Evolutionary conservation across 23 tunicate species (phyloP), one percentile per base, ranked within the genome.

Genomic region (Pegea sp.): DNA sequence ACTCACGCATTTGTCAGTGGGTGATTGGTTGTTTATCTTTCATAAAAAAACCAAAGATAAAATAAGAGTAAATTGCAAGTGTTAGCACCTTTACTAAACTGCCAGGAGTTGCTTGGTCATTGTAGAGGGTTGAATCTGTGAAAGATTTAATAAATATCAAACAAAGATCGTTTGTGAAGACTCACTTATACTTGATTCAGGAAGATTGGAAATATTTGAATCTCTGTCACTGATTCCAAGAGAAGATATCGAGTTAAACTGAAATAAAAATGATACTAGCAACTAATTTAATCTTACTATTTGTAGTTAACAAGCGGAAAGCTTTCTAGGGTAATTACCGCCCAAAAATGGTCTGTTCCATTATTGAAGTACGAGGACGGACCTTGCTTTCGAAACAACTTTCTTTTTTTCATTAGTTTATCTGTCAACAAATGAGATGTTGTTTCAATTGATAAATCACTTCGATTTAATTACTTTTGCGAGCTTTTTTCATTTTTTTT

Each of bases 321-420:
- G n/a, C n/a, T n/a, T n/a, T n/a, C n/a, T n/a, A n/a, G n/a, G n/a
- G n/a, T 21, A 49, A 62, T 52, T 53, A 78, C 93, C 74, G 60
- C 57, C 93, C 93, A 80, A 18, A 66, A 49, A 31, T 70, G 52
- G 32, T 55, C 29, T 4, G 80, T 65, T 32, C 54, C 49, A 42
- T 80, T 80, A 31, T 75, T 61, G 54, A 53, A 70, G 34, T 54
- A 80, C 0, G 74, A 29, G 18, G 59, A 60, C 21, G 93, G 58
- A 19, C 74, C 74, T 5, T 65, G 65, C 32, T 80, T 80, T 55
- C 93, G 79, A 56, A 71, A 80, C 24, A 66, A 43, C 0, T 60
- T 42, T n/a, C n/a, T 70, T 46, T n/a, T 58, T 24, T 42, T 58
- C 49, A 23, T 0, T 46, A 23, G n/a, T n/a, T n/a, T n/a, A n/a